Base-by-base conservation (phyloP, 2,113 vertebrate species). In the Chamaea fasciata region DNA sequence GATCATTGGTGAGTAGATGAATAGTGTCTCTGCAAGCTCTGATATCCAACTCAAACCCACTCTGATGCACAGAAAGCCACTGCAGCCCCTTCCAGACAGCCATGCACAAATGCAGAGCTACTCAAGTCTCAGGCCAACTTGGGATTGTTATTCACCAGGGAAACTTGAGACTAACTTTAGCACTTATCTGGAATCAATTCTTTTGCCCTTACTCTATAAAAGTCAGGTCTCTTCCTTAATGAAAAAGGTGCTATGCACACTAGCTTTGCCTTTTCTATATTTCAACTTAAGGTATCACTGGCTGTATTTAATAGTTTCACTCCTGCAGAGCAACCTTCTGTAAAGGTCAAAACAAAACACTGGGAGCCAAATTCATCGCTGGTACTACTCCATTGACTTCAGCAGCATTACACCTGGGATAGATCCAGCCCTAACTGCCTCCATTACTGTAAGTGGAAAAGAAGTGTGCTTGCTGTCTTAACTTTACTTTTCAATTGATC, bases 261-360 rank as follows among this genome's bases (percentile, higher is more conserved):
- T 39, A 56, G 81, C 67, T 95, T 96, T 95, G 88, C 71, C 80
- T 95, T 83, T 95, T 95, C 87, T 55, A 3, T 91, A 86, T 27
- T 56, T 90, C 31, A 8, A 83, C 42, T 79, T 23, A 10, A 70
- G 87, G 79, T 89, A 75, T 75, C 7, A 1, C 70, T 68, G 92
- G 33, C 84, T 89, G 63, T 63, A 84, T 94, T 91, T 97, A 97
- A 96, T 94, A 92, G 91, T 92, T 88, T 92, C 39, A 5, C 60
- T 57, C 53, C 93, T 95, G 87, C 80, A 23, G 82, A 95, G 82
- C 49, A 94, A 96, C 95, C 96, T 68, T 92, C 95, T 96, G 80
- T 41, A 97, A 97, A 97, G 97, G 97, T 97, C 97, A 97, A 59
- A 85, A 89, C 84, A 78, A 87, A 97, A 95, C 83, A 77, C 81